Evolutionary conservation across 2,113 vertebrate species (phyloP), one percentile per base, ranked within the genome.

Genomic region (Coracopsis vasa): DNA sequence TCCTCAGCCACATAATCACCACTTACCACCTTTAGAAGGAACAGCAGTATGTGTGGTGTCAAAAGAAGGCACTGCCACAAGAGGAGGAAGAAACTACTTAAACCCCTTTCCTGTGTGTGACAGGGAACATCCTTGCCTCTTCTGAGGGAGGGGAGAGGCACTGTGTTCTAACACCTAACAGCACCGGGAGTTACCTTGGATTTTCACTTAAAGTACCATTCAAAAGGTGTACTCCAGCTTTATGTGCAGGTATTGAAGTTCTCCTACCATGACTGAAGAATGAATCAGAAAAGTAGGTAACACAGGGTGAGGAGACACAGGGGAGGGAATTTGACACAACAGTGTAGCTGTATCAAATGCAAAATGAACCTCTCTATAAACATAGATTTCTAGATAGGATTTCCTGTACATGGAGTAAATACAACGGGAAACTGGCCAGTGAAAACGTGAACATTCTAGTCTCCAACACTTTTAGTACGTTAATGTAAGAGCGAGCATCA

Each of bases 391-490:
- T 51, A 58, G 48, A 11, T 5, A 10, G 27, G 51, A 33, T 4
- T 51, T 11, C 28, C 60, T 51, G 33, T 0, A 37, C 4, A 1
- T 0, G 24, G 62, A 28, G 9, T 6, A 51, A 78, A 60, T 27
- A 42, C 42, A 1, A 5, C 0, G 50, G 21, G 92, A 82, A 24
- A 39, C 64, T 8, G 87, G 84, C 64, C 85, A 27, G 48, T 69
- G 60, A 13, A 45, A 42, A 42, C 92, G 48, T 0, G 37, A 29
- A 28, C 74, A 27, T n/a, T 65, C 35, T 61, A 16, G 27, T 37
- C 92, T 89, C 71, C 90, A 42, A 8, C 53, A 28, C 60, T 88
- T 79, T 95, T 88, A 97, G 97, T 91, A 80, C 2, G 70, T 96
- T 93, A 88, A 88, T 70, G 54, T 50, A 24, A 86, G 77, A 81